Evolutionary conservation across 2,888 invertebrate genomes (phyloP).

Genomic region (Philhelius pedissequus): DNA sequence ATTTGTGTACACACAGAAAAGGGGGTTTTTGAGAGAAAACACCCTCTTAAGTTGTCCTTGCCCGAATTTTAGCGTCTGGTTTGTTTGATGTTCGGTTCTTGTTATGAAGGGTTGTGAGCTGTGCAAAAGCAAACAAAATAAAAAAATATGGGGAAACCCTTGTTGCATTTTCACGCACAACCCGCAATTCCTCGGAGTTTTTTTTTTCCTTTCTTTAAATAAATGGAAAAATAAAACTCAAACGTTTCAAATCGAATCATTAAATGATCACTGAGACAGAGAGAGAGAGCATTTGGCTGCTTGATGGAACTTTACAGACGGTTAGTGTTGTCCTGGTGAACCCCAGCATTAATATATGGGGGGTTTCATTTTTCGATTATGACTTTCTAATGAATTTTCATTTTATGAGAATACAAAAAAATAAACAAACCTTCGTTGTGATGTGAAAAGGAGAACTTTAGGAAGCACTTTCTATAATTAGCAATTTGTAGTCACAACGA

Average conservation of each 20-base stretch:
- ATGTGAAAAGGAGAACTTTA: neutral
- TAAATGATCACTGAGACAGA: constrained; percentile 42
- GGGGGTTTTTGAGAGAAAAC: constrained; percentile 24
- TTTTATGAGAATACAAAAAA: constrained; percentile 8
- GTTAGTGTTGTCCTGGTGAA: neutral
- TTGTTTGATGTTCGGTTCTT: constrained; percentile 43
- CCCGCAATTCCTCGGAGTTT: neutral
- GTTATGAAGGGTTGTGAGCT: constrained; percentile 10
- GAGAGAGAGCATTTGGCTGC: constrained; percentile 19
- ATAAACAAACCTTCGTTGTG: constrained; percentile 1
- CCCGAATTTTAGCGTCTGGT: constrained; percentile 29
- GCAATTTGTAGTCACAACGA: constrained; percentile 52
- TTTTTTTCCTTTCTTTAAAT: neutral
- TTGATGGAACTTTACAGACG: neutral
- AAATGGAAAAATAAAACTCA: neutral
- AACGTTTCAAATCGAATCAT: constrained; percentile 39
- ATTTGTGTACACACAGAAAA: neutral
- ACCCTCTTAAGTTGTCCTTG: constrained; percentile 44
- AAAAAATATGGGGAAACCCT: constrained; percentile 23
- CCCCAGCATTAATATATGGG: neutral
- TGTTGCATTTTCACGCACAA: constrained; percentile 1
- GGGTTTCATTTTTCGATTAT: constrained; percentile 19
- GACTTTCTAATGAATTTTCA: constrained; percentile 38
- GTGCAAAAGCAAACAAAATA: neutral
- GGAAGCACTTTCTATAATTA: constrained; percentile 54